Conservation (phyloP, 2,888 invertebrate species). For the Caenorhabditis zanzibari region DNA sequence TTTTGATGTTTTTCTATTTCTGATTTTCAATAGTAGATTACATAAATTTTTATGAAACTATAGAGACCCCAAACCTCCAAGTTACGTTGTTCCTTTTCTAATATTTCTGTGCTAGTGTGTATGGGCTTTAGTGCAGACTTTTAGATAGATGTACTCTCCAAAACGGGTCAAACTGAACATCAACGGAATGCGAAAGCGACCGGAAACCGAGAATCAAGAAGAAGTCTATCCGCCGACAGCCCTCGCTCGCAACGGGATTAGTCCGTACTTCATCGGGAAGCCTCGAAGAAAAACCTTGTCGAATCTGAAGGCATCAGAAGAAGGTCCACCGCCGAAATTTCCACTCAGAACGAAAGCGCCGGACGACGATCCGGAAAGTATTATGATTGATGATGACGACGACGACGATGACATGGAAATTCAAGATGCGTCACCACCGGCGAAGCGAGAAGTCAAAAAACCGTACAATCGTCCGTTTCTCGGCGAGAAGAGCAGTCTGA, state of each 20-base stretch:
- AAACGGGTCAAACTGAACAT: conserved; percentile 57
- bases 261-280: conserved; percentile 65
- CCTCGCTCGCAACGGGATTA: conserved; percentile 55
- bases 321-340: conserved; percentile 6
- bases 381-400: conserved; percentile 60
- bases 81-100: conserved; percentile 2
- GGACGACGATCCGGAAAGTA: conserved; percentile 38
- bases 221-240: conserved; percentile 56
- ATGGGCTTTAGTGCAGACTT: too few species aligned
- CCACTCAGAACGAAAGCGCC: conserved; percentile 2
- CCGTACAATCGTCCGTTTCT: conserved; percentile 11
- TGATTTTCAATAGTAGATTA: conserved; percentile 42
- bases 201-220: conserved; percentile 41
- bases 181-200: conserved; percentile 30
- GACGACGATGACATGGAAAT: conserved; percentile 2
- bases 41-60: conserved; percentile 42
- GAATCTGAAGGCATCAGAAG: background rate
- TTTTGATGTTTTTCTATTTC: conserved; percentile 15
- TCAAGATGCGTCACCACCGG: background rate
- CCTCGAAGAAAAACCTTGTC: conserved; percentile 30
- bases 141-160: conserved; percentile 39
- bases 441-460: conserved; percentile 6
- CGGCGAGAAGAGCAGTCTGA: conserved; percentile 36
- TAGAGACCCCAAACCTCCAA: background rate
- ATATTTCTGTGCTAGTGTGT: conserved; percentile 17